These are phyloP conservation scores for Rissa tridactyla DNA, from an alignment of 2,113 vertebrate species.

Conservation along the genomic window DNA sequence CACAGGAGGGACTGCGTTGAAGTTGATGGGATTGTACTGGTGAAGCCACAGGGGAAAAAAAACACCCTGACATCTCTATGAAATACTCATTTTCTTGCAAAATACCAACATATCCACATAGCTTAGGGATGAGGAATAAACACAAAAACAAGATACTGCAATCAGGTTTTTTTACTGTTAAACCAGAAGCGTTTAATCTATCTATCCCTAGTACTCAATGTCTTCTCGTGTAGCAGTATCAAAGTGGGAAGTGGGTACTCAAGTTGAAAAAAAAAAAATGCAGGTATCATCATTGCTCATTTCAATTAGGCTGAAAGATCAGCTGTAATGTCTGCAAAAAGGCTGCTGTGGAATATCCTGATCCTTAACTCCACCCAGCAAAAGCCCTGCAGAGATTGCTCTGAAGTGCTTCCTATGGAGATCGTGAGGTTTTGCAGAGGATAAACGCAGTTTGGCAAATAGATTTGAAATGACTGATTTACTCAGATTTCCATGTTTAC, in stretches of 20 bases:
- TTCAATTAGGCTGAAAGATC: constrained; percentile 36
- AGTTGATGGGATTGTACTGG: not conserved
- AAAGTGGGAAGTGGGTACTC: not conserved
- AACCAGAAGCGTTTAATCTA: not conserved
- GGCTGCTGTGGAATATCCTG: constrained; percentile 10
- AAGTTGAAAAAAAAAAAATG: not conserved
- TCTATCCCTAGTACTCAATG: not conserved
- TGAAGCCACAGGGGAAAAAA: not conserved
- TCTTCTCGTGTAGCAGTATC: not conserved
- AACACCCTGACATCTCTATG: not conserved
- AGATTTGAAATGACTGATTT: constrained; percentile 63
- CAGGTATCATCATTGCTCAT: not conserved
- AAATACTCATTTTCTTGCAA: not conserved
- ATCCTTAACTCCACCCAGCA: constrained; percentile 8
- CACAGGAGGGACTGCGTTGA: not conserved
- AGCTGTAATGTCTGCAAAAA: not conserved
- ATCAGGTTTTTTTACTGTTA: not conserved
- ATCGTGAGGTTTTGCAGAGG: constrained; percentile 24
- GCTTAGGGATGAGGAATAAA: not conserved
- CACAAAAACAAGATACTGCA: not conserved
- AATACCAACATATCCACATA: not conserved
- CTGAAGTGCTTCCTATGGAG: constrained; percentile 38
- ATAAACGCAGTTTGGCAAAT: constrained; percentile 57
- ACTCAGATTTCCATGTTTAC: constrained; percentile 54
- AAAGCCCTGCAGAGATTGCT: constrained; percentile 24